Conservation (phyloP, 1,140 invertebrate species). For the Chironomus striatipennis region DNA sequence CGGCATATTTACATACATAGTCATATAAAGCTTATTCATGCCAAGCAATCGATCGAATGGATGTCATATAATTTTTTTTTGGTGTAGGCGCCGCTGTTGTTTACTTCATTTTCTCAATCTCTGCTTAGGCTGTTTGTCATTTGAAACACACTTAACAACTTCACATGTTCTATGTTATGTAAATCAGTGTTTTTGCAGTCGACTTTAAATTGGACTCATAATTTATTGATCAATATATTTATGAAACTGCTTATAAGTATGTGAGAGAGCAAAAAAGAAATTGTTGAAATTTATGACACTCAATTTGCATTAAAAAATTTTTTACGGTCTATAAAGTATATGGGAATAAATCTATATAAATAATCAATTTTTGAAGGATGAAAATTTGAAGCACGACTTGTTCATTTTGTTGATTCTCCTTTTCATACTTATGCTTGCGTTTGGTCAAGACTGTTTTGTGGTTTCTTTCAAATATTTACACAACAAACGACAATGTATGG, state of each 20-base stretch:
- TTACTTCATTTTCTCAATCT: not conserved
- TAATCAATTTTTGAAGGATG: not conserved
- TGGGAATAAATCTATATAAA: not conserved
- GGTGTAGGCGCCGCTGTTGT: slow-evolving; percentile 4
- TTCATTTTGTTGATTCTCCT: not conserved
- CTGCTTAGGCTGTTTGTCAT: too few species aligned
- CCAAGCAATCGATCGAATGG: not conserved
- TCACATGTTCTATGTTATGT: not conserved
- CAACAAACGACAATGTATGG: not conserved
- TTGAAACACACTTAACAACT: not conserved
- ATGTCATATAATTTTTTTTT: slow-evolving; percentile 1
- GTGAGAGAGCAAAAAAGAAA: not conserved
- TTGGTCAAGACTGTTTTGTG: not conserved
- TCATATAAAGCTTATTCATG: not conserved
- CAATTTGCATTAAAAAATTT: not conserved
- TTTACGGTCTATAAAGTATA: not conserved
- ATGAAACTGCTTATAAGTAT: not conserved
- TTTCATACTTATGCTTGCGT: not conserved
- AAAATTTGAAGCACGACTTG: not conserved
- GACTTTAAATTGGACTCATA: not conserved
- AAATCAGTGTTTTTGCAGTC: not conserved
- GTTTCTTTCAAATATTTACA: not conserved
- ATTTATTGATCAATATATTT: slow-evolving; percentile 15
- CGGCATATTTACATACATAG: not conserved
- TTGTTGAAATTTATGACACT: not conserved